Conservation (phyloP, 2,113 vertebrate species). For the Neopipo cinnamomea region DNA sequence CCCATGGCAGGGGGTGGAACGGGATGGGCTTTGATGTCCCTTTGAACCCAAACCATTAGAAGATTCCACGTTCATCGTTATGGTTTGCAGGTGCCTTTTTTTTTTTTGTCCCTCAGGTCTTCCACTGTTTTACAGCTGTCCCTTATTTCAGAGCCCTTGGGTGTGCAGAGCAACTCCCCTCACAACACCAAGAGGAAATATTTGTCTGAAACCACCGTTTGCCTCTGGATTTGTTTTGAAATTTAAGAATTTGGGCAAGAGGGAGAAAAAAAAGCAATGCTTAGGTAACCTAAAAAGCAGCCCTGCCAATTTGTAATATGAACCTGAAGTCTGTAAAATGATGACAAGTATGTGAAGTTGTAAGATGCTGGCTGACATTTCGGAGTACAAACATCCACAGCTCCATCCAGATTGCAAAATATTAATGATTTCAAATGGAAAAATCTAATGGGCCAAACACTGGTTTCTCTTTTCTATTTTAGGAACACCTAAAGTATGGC, state of each 20-base stretch:
- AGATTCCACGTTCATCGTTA: not conserved
- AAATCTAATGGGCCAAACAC: conserved; percentile 30
- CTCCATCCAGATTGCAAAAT: conserved; percentile 67
- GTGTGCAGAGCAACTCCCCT: not conserved
- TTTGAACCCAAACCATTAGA: not conserved
- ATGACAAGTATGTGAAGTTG: conserved; percentile 43
- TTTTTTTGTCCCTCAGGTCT: not conserved
- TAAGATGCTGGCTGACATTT: conserved; percentile 64
- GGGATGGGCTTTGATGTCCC: not conserved
- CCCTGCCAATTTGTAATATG: not conserved
- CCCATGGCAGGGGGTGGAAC: not conserved
- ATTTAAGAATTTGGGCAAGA: not conserved
- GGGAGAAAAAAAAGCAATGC: not conserved
- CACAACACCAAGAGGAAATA: not conserved
- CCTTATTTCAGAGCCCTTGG: not conserved
- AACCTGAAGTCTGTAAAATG: conserved; percentile 58
- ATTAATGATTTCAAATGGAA: conserved; percentile 58
- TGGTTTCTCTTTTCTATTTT: conserved; percentile 24
- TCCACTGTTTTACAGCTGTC: not conserved
- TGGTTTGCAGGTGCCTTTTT: not conserved
- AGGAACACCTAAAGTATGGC: conserved; percentile 20
- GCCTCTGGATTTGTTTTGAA: not conserved
- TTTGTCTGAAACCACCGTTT: not conserved
- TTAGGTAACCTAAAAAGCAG: conserved; percentile 1
- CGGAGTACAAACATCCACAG: conserved; percentile 44